A percentile compares a stretch with the other conserved stretches of the same genome.
Conservation (phyloP, 1,140 invertebrate species). For the Monochamus saltuarius region DNA sequence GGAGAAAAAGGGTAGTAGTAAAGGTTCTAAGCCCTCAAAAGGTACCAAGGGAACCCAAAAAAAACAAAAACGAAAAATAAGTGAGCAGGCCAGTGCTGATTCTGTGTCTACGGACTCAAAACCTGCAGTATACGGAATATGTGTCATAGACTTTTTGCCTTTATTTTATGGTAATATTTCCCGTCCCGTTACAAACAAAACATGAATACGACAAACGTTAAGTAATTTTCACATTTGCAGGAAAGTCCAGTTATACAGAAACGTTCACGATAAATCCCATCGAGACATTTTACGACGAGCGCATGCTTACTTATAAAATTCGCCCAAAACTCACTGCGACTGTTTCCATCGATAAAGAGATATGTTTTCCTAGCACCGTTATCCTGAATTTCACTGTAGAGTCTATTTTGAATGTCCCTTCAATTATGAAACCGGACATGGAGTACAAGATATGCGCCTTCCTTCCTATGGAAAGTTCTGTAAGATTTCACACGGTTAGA, state of each 20-base stretch:
- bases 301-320: conserved; percentile 28
- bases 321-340: conserved; percentile 33
- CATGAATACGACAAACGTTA: background rate
- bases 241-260: conserved; percentile 29
- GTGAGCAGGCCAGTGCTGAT: background rate
- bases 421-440: conserved; percentile 33
- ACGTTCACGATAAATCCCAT: conserved; percentile 26
- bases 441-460: conserved; percentile 32
- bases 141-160: conserved; percentile 30
- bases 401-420: conserved; percentile 39
- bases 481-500: conserved; percentile 16
- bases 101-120: conserved; percentile 12
- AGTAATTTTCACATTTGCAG: conserved; percentile 16
- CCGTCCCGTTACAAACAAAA: background rate
- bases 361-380: conserved; percentile 8
- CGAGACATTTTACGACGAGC: conserved; percentile 26
- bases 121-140: conserved; percentile 24
- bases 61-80: conserved; percentile 1
- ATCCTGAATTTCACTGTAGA: conserved; percentile 40
- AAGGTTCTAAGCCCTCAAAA: conserved; percentile 2
- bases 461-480: conserved; percentile 27
- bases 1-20: conserved; percentile 19
- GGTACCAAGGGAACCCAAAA: background rate
- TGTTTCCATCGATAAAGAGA: conserved; percentile 31
- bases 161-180: conserved; percentile 27